phyloP scores from a whole-genome alignment of 2,113 vertebrate species.

The Megaptera novaeangliae region DNA sequence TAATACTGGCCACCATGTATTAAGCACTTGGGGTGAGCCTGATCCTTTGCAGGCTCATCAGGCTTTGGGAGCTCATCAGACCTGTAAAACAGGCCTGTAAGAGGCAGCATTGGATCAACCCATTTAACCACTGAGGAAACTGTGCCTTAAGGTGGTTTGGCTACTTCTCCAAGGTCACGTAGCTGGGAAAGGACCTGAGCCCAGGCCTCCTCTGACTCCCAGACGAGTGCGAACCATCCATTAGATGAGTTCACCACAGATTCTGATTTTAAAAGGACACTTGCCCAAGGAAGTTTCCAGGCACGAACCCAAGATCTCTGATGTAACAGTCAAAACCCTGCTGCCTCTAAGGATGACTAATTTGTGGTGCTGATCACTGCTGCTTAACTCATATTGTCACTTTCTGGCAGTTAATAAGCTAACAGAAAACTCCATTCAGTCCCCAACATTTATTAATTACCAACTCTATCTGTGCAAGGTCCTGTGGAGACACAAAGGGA shows the following conservation, averaged over 20 bases:
- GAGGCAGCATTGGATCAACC: not conserved
- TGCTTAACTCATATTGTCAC: not conserved
- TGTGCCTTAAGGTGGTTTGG: not conserved
- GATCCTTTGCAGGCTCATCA: too few relatives aligned
- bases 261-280: not conserved
- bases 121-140: not conserved
- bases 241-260: not conserved
- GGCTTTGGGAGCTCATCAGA: not conserved
- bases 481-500: not conserved
- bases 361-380: not conserved
- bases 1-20: not conserved
- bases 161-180: not conserved
- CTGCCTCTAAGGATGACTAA: not conserved
- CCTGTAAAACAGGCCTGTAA: not conserved
- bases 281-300: not conserved
- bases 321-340: not conserved
- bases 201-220: not conserved
- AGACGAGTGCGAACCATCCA: not conserved
- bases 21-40: not conserved
- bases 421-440: not conserved
- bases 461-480: not conserved
- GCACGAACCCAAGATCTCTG: constrained; percentile 27
- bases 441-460: not conserved
- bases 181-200: not conserved
- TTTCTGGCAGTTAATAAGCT: not conserved